Evolutionary conservation across 2,888 invertebrate genomes (phyloP).

Genomic region (Trissoscelio sp.): DNA sequence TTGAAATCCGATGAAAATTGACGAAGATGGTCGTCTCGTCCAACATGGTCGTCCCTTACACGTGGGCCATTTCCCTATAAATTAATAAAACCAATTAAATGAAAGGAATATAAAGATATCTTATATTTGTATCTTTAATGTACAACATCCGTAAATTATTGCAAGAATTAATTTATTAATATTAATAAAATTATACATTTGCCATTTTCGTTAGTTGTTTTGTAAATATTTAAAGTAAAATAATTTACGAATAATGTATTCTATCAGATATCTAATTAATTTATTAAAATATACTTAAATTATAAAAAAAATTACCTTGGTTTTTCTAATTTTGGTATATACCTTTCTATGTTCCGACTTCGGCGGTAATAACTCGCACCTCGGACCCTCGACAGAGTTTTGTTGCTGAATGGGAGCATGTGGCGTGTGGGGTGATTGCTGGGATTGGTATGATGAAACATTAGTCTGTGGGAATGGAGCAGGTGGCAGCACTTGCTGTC

Average conservation of each 20-base stretch:
- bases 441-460: slow-evolving; percentile 76
- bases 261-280: background rate
- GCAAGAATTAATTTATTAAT: no score
- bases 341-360: slow-evolving; percentile 81
- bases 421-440: slow-evolving; percentile 75
- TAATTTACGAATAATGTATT: no score
- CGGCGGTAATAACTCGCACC: slow-evolving; percentile 77
- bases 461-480: slow-evolving; percentile 81
- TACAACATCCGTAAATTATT: no score
- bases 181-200: no score
- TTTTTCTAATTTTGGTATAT: slow-evolving; percentile 1
- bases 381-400: slow-evolving; percentile 78
- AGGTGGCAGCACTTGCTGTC: slow-evolving; percentile 81
- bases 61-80: slow-evolving; percentile 71
- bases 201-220: no score
- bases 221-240: no score
- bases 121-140: no score
- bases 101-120: no score
- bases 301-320: background rate
- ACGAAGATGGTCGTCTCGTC: slow-evolving; percentile 85
- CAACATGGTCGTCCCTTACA: slow-evolving; percentile 83
- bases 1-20: slow-evolving; percentile 93
- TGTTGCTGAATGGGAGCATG: slow-evolving; percentile 77
- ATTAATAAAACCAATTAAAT: background rate
- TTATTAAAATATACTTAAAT: background rate